These are phyloP conservation scores for Zootoca vivipara DNA, from an alignment of 2,113 vertebrate genomes.

Conservation along the genomic window DNA sequence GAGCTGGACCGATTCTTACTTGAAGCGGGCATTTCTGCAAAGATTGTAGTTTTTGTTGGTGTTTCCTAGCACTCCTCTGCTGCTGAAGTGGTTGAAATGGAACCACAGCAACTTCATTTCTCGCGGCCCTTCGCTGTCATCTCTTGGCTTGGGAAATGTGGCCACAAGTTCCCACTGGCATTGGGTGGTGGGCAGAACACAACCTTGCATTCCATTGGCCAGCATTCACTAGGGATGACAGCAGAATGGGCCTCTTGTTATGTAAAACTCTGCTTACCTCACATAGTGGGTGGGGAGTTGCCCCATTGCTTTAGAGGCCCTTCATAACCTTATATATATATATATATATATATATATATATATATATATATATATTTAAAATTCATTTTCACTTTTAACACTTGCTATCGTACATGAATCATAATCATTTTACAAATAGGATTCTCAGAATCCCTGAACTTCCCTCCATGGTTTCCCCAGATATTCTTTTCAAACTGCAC, in stretches of 20 bases:
- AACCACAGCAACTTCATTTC: neutral
- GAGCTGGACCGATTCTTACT: neutral
- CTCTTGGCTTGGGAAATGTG: neutral
- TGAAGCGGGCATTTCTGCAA: neutral
- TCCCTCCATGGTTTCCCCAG: too few relatives aligned
- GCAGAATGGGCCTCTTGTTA: neutral
- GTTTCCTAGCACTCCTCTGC: neutral
- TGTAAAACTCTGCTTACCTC: neutral
- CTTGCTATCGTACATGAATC: too few relatives aligned
- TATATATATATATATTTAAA: too few relatives aligned
- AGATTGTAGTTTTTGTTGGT: neutral
- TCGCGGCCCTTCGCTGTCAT: neutral
- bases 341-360: too few relatives aligned
- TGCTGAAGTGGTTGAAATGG: neutral
- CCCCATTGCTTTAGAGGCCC: neutral
- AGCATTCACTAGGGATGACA: conserved; percentile 6
- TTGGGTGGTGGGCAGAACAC: neutral
- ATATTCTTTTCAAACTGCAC: too few relatives aligned
- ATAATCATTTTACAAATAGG: too few relatives aligned
- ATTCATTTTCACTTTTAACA: too few relatives aligned
- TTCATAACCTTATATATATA: too few relatives aligned
- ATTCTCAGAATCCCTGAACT: too few relatives aligned
- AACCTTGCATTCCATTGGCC: neutral
- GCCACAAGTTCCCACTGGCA: neutral
- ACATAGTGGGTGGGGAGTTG: too few relatives aligned